Evolutionary conservation across 2,113 vertebrate species (phyloP), one percentile per base, ranked within the genome.

Genomic region (Corynorhinus townsendii): DNA sequence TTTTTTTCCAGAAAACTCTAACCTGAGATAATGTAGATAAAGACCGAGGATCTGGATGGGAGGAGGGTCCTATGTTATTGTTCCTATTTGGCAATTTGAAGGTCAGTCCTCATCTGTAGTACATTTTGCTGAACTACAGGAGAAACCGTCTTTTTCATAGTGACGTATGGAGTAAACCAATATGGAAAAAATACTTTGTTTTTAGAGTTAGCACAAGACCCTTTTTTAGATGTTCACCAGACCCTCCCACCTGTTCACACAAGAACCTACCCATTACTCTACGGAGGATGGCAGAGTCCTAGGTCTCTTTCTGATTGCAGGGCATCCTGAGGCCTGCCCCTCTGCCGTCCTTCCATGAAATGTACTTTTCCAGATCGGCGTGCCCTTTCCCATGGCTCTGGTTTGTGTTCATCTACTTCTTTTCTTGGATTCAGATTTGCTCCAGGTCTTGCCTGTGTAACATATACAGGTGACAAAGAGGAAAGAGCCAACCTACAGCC

Each of bases 391-490:
- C 4, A 4, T 33, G 54, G 16, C 73, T 35, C 69, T 81, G 9
- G 1, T 82, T 62, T 62, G 35, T 47, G 20, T 73, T 94, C 66
- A 87, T 83, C 81, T 35, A 4, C 43, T 56, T 47, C 92, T 97
- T 92, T 69, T 96, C 35, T 87, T 97, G 83, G 54, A 35, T 94
- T 97, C 96, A 99, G 99, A 86, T 98, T 99, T 89, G 98, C 99
- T 89, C 99, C 99, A 1, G 94, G 97, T 68, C 98, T 99, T 96
- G 98, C 94, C 49, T 98, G 99, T 82, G 40, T 99, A 81, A 97
- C 96, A 2, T 99, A 99, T 30, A 43, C 97, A 24, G 99, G 99
- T 59, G 98, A 98, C 97, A 99, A 99, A 94, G 98, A 99, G 38
- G 98, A 98, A 81, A 98, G 99, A 76, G 97, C 98, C 22, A 97